A percentile compares a stretch with the other conserved stretches of the same genome.
phyloP scores from a whole-genome alignment of 2,113 vertebrate species.

The Spheniscus mendiculus region DNA sequence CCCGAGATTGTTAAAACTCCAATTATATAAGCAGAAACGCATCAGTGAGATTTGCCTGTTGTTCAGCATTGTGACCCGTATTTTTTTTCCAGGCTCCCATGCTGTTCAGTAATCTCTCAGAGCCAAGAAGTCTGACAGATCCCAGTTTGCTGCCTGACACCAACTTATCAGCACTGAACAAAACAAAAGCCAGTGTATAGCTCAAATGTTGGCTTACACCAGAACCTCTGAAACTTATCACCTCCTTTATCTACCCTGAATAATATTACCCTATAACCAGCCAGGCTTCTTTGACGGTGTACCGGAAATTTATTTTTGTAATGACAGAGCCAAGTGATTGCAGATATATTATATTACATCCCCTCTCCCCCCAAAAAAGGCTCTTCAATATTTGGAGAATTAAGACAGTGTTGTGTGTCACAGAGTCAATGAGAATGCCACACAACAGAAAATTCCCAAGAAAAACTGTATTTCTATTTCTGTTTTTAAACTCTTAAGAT shows the following conservation, averaged over 20 bases:
- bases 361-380: fast-evolving
- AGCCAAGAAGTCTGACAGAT: not conserved
- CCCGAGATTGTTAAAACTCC: not conserved
- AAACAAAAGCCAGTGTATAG: not conserved
- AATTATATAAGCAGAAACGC: not conserved
- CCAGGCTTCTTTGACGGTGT: not conserved
- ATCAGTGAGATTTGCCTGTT: not conserved
- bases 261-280: not conserved
- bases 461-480: not conserved
- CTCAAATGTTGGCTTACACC: not conserved
- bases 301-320: not conserved
- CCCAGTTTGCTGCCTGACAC: not conserved
- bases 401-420: not conserved
- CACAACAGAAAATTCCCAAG: not conserved
- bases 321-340: not conserved
- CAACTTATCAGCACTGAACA: not conserved
- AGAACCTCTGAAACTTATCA: not conserved
- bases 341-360: not conserved
- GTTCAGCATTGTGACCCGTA: not conserved
- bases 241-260: not conserved
- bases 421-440: not conserved
- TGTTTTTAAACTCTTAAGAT: not conserved
- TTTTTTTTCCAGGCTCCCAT: not conserved
- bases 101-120: not conserved
- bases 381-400: not conserved